These are phyloP conservation scores for Drosophila borborema DNA, from an alignment of 2,888 invertebrate species.

Conservation along the genomic window DNA sequence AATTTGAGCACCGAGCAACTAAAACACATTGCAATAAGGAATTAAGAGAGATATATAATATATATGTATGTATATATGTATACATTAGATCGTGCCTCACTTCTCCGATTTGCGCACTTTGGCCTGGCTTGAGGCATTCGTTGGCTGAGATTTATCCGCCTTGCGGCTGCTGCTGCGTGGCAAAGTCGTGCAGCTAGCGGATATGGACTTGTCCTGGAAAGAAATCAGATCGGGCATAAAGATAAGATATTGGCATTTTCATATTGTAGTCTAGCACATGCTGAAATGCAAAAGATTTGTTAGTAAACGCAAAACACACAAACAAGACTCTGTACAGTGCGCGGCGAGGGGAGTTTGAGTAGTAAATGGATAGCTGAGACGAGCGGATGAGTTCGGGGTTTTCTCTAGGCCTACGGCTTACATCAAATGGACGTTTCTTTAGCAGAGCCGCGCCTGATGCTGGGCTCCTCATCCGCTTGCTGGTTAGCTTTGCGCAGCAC, in stretches of 20 bases:
- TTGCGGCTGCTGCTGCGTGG: conserved; percentile 83
- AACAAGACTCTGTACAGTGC: conserved; percentile 64
- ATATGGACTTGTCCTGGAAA: conserved; percentile 84
- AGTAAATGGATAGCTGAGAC: conserved; percentile 49
- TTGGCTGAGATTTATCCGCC: conserved; percentile 77
- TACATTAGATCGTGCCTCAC: conserved; percentile 29
- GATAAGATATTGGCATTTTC: conserved; percentile 1
- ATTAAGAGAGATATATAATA: conserved; percentile 16
- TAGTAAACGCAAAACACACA: conserved; percentile 57
- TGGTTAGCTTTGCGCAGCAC: conserved; percentile 70
- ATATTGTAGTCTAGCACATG: conserved; percentile 41
- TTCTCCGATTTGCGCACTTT: conserved; percentile 81
- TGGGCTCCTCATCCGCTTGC: conserved; percentile 44
- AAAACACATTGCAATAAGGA: conserved; percentile 37
- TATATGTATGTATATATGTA: conserved; percentile 7
- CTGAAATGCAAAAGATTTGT: conserved; percentile 58
- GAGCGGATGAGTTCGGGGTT: conserved; percentile 54
- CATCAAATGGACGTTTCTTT: conserved; percentile 72
- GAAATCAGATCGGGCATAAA: conserved; percentile 33
- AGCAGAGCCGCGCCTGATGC: conserved; percentile 24
- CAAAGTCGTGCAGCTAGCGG: conserved; percentile 85
- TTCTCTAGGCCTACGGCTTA: conserved; percentile 50
- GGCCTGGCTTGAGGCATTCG: conserved; percentile 44
- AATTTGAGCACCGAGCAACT: conserved; percentile 56
- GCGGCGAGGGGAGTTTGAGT: conserved; percentile 9